phyloP scores from a whole-genome alignment of 2,113 vertebrate species.

The Chaenogobius annularis region DNA sequence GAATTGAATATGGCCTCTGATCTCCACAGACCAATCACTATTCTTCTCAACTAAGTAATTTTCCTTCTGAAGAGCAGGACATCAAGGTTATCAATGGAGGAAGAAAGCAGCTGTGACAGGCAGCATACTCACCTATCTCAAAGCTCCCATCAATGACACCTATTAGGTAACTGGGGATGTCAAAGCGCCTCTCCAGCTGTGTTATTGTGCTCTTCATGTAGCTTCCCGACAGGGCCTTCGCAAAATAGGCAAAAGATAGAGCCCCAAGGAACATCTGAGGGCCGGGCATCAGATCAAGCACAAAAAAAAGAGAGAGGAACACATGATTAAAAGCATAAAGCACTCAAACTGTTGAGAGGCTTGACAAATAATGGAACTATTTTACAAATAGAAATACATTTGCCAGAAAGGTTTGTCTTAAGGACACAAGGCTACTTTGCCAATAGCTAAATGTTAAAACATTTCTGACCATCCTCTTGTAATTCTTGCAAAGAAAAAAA shows the following conservation, averaged over 20 bases:
- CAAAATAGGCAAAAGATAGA: constrained; percentile 91
- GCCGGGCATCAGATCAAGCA: constrained; percentile 35
- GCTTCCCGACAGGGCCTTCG: constrained; percentile 90
- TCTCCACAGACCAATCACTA: not conserved
- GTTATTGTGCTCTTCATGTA: constrained; percentile 96
- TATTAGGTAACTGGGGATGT: constrained; percentile 91
- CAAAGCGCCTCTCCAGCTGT: constrained; percentile 92
- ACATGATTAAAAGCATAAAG: constrained; percentile 1
- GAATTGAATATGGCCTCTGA: no score
- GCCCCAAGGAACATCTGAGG: constrained; percentile 87
- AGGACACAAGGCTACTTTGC: no score
- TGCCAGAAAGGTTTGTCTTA: no score
- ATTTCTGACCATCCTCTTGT: no score
- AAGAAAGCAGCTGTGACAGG: constrained; percentile 21
- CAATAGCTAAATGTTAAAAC: no score
- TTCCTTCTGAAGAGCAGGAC: constrained; percentile 39
- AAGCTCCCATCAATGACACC: constrained; percentile 94
- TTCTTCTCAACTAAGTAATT: constrained; percentile 53
- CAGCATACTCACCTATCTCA: constrained; percentile 87
- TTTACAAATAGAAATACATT: no score
- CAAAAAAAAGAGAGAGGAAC: not conserved
- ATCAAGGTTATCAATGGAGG: constrained; percentile 30
- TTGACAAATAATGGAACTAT: not conserved
- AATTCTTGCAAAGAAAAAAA: no score
- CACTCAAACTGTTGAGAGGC: not conserved